Conservation (phyloP, 2,888 invertebrate species). For the Prosapia bicincta region DNA sequence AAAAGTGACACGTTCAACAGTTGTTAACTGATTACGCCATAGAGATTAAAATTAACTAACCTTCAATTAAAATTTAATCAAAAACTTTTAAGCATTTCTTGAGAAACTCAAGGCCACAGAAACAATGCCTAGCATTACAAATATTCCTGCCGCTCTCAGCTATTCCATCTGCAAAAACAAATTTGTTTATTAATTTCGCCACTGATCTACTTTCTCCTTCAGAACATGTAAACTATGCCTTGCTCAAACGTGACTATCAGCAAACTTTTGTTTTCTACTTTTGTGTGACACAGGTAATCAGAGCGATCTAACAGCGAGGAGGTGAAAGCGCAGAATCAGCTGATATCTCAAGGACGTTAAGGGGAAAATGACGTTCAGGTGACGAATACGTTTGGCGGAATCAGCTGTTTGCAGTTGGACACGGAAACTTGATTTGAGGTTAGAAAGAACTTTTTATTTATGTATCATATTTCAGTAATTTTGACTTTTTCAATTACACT, state of each 20-base stretch:
- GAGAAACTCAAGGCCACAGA: too few species aligned
- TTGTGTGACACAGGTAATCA: not conserved
- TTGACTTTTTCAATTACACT: too few species aligned
- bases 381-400: not conserved
- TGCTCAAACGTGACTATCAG: not conserved
- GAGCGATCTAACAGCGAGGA: not conserved
- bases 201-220: not conserved
- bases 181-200: not conserved
- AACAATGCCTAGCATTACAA: too few species aligned
- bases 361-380: not conserved
- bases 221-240: not conserved
- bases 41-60: too few species aligned
- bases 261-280: not conserved
- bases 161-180: not conserved
- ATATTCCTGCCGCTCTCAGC: too few species aligned
- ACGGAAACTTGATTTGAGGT: not conserved
- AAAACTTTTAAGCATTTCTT: too few species aligned
- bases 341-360: not conserved
- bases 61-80: too few species aligned
- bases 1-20: too few species aligned
- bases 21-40: too few species aligned
- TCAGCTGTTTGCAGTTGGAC: not conserved
- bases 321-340: not conserved
- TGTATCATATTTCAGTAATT: too few species aligned
- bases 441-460: too few species aligned